Percentiles rank a stretch among this genome's conserved stretches.
Conservation (phyloP, 2,888 invertebrate species). For the Nematopogon swammerdamellus region DNA sequence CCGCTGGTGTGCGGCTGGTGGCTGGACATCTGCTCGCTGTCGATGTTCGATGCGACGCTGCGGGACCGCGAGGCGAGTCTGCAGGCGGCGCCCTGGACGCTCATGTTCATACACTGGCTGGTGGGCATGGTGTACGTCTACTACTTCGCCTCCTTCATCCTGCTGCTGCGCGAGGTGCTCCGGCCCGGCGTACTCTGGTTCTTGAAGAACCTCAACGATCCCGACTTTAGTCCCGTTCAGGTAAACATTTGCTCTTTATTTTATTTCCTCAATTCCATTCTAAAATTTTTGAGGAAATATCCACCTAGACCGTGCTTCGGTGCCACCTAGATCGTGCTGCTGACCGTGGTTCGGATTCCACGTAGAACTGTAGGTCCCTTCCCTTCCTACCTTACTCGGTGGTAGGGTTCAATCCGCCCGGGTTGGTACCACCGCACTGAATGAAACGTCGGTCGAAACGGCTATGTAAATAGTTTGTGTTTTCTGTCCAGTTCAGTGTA, state of each 20-base stretch:
- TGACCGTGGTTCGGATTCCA: too few relatives aligned
- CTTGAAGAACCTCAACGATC: conserved; percentile 95
- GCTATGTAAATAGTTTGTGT: too few relatives aligned
- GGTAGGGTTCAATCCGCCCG: too few relatives aligned
- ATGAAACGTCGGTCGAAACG: too few relatives aligned
- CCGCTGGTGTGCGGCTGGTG: conserved; percentile 99
- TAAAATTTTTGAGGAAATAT: too few relatives aligned
- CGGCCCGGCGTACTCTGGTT: conserved; percentile 99
- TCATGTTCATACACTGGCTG: conserved; percentile 98
- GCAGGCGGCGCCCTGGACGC: conserved; percentile 89
- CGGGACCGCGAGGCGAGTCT: conserved; percentile 87
- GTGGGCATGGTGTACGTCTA: conserved; percentile 99
- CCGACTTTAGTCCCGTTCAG: conserved; percentile 98
- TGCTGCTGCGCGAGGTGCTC: conserved; percentile 87
- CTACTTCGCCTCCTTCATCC: conserved; percentile 96
- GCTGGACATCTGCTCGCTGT: conserved; percentile 95
- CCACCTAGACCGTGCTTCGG: too few relatives aligned
- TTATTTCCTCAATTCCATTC: too few relatives aligned
- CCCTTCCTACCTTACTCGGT: too few relatives aligned
- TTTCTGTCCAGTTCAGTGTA: too few relatives aligned
- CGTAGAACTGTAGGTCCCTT: too few relatives aligned
- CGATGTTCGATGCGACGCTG: conserved; percentile 86
- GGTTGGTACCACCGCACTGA: too few relatives aligned
- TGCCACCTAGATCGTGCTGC: too few relatives aligned
- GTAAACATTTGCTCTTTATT: conserved; percentile 48